A percentile compares a stretch with the other conserved stretches of the same genome.
Evolutionary conservation across 1,140 invertebrate genomes (phyloP).

Genomic region (Diabrotica virgifera): DNA sequence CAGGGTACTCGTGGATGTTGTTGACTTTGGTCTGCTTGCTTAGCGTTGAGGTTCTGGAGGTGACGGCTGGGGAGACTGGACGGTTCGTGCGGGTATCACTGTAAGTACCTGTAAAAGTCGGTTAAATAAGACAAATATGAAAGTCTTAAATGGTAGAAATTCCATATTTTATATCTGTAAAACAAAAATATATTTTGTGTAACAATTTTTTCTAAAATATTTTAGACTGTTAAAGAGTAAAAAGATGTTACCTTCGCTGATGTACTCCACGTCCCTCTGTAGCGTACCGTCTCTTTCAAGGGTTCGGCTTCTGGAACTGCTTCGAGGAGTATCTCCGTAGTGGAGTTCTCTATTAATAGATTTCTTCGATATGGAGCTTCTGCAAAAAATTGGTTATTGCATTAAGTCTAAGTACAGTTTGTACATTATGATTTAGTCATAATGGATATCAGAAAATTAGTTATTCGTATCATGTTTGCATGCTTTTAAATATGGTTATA

Average conservation of each 20-base stretch:
- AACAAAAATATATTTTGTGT: too few species aligned
- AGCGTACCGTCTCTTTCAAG: slow-evolving; percentile 35
- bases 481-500: too few species aligned
- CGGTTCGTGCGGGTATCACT: slow-evolving; percentile 38
- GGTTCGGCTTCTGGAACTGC: slow-evolving; percentile 29
- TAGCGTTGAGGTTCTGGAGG: slow-evolving; percentile 36
- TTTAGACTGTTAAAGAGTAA: too few species aligned
- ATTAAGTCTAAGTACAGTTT: background rate
- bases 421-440: too few species aligned
- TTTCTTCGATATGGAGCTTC: background rate
- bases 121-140: too few species aligned
- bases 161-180: too few species aligned
- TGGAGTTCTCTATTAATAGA: slow-evolving; percentile 38
- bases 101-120: slow-evolving; percentile 33
- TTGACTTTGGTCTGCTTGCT: slow-evolving; percentile 42
- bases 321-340: slow-evolving; percentile 38
- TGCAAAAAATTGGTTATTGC: slow-evolving; percentile 8
- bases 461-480: too few species aligned
- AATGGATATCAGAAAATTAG: too few species aligned
- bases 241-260: slow-evolving; percentile 36
- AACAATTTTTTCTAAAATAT: too few species aligned
- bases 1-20: slow-evolving; percentile 43
- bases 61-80: slow-evolving; percentile 35
- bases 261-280: slow-evolving; percentile 37
- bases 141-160: too few species aligned